These are phyloP conservation scores for Drosophila kanapiae DNA, from an alignment of 1,140 invertebrate genomes.

Conservation along the genomic window DNA sequence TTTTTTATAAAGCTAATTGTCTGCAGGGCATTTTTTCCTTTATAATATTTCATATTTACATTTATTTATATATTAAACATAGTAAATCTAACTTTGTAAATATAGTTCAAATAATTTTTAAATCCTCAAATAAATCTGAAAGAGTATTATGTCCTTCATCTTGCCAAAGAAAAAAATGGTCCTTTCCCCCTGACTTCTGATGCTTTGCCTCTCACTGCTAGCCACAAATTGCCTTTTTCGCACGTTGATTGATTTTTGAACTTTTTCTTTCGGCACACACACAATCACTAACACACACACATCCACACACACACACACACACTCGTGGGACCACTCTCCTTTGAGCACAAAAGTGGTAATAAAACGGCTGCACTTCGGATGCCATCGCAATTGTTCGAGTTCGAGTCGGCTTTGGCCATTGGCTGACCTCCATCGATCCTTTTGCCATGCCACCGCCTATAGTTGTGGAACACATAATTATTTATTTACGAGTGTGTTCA, in stretches of 20 bases:
- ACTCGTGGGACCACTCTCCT: not conserved
- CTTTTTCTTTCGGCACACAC: constrained; percentile 52
- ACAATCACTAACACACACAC: not conserved
- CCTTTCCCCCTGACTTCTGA: constrained; percentile 12
- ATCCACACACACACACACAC: not conserved
- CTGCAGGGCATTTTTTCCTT: too few species aligned
- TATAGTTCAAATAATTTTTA: not conserved
- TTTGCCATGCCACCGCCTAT: constrained; percentile 23
- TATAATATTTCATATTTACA: too few species aligned
- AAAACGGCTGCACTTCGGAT: constrained; percentile 48
- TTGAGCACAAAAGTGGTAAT: constrained; percentile 43
- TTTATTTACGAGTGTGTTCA: constrained; percentile 74
- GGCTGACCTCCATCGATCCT: constrained; percentile 37
- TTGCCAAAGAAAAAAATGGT: not conserved
- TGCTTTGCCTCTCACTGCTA: constrained; percentile 27
- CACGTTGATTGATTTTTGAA: constrained; percentile 81
- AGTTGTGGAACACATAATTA: constrained; percentile 71
- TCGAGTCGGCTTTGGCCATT: constrained; percentile 9
- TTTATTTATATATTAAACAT: too few species aligned
- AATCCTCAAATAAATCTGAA: not conserved
- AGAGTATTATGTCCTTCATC: not conserved
- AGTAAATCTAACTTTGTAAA: not conserved
- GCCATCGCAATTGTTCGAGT: constrained; percentile 23
- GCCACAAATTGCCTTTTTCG: constrained; percentile 80
- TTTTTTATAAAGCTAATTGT: too few species aligned